Base-by-base conservation (phyloP, 2,113 vertebrate species). In the Ardeotis arabs region DNA sequence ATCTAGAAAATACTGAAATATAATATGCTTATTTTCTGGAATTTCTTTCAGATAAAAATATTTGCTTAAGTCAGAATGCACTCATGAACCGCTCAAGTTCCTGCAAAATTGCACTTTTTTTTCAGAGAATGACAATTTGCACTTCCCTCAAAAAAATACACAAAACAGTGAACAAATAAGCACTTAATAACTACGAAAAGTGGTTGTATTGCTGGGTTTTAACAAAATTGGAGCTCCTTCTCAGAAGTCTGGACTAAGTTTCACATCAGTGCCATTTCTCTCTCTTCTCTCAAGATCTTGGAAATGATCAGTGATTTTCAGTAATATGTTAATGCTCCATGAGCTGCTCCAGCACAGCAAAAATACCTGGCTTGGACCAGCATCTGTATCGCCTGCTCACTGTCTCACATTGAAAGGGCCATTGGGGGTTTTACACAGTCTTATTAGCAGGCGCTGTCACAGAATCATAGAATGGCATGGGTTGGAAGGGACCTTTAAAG, bases 331-430 rank as follows among this genome's bases (percentile, higher is more conserved):
- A 37, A 44, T 25, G n/a, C n/a, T 45, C 9, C 24, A 13, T 28
- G 19, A 93, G 21, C 37, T 76, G 68, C 59, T 45, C 14, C n/a
- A 74, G 55, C 47, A 75, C 47, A 68, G 59, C 60, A 70, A 31
- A 67, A 74, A 47, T 7, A 93, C 35, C 33, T 72, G 47, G 2
- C 41, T 55, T n/a, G 44, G 49, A 75, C 39, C 39, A 70, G 45
- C 1, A 3, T 10, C 8, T 0, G 0, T 33, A 33, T 33, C 2
- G 2, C 22, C 31, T 44, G 41, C 25, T 62, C 1, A 0, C n/a
- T 66, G 17, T 14, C 41, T 69, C 37, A 21, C 52, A 63, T 23
- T 6, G 2, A 25, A 93, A 59, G 21, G 25, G 45, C 28, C 37
- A 19, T 4, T 22, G 29, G 49, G 41, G 44, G 5, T 85, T 84